phyloP scores from a whole-genome alignment of 1,140 invertebrate genomes.

The Halesus radiatus region DNA sequence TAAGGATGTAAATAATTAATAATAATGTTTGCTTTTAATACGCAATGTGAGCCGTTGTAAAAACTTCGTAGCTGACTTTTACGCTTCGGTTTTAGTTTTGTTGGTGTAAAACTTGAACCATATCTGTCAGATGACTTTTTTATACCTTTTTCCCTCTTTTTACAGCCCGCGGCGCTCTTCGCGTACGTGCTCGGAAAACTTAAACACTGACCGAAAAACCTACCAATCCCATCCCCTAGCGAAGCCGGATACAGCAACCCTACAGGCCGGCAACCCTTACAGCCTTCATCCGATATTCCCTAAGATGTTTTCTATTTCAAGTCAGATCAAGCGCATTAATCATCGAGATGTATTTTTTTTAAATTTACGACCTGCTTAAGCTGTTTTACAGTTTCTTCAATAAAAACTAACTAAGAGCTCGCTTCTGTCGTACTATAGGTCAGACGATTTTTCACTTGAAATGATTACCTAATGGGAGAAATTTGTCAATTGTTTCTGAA shows the following conservation, averaged over 20 bases:
- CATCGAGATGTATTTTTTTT: not conserved
- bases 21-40: not conserved
- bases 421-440: no score
- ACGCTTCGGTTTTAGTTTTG: slow-evolving; percentile 20
- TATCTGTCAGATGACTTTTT: slow-evolving; percentile 31
- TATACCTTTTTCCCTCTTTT: slow-evolving; percentile 31
- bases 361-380: no score
- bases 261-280: not conserved
- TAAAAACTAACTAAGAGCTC: no score
- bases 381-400: no score
- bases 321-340: slow-evolving; percentile 9
- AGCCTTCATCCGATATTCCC: not conserved
- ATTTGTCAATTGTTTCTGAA: no score
- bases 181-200: slow-evolving; percentile 11
- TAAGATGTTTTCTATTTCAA: slow-evolving; percentile 17
- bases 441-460: no score
- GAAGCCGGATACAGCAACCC: no score
- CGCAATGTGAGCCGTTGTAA: not conserved
- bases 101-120: slow-evolving; percentile 23
- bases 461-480: no score
- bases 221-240: no score
- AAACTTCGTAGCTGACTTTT: slow-evolving; percentile 28
- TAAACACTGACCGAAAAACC: slow-evolving; percentile 18
- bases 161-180: not conserved
- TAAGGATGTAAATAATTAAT: no score